Evolutionary conservation across 2,888 invertebrate species (phyloP).

Genomic region (Pasiphila rectangulata): DNA sequence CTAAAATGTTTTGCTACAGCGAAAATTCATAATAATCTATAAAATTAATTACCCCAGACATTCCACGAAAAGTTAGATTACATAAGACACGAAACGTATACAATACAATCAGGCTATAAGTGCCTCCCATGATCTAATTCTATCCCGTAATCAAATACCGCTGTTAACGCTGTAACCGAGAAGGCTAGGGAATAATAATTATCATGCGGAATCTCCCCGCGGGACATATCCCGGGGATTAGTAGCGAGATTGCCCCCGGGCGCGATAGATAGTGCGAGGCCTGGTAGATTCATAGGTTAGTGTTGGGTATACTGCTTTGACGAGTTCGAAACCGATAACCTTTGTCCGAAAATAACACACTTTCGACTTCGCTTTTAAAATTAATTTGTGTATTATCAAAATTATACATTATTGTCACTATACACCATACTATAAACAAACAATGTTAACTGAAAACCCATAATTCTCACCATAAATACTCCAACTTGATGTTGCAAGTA

Average conservation of each 20-base stretch:
- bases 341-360: neutral
- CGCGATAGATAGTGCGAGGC: constrained; percentile 37
- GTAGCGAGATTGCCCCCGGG: constrained; percentile 41
- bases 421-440: no score
- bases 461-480: no score
- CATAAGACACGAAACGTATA: neutral
- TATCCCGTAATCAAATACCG: constrained; percentile 16
- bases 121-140: constrained; percentile 12
- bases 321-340: constrained; percentile 19
- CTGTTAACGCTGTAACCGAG: constrained; percentile 14
- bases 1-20: no score
- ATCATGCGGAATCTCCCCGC: constrained; percentile 47
- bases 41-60: no score
- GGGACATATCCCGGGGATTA: constrained; percentile 47
- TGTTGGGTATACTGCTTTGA: constrained; percentile 21
- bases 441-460: no score
- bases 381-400: no score
- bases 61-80: no score
- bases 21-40: neutral
- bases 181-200: constrained; percentile 47
- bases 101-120: neutral
- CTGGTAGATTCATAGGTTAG: constrained; percentile 39
- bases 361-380: no score
- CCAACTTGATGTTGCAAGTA: no score
- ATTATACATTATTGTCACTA: no score